A percentile compares a stretch with the other conserved stretches of the same genome.
These are phyloP conservation scores for Chloroceryle inda DNA, from an alignment of 2,797 vertebrate genomes.

Conservation along the genomic window DNA sequence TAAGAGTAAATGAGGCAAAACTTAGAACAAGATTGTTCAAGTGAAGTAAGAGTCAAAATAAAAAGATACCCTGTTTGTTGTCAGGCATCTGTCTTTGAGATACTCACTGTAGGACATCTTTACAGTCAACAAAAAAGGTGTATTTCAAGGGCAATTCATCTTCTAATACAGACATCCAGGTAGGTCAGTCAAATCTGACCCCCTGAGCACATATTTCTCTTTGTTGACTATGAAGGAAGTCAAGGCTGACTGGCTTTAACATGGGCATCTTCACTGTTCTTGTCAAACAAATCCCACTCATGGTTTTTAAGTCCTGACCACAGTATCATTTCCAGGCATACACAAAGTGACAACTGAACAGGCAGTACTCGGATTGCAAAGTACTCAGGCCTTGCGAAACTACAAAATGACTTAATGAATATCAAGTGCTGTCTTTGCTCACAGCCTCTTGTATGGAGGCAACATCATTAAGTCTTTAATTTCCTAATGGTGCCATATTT, in stretches of 20 bases:
- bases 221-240: background rate
- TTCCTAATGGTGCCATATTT: background rate
- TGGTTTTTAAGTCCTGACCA: background rate
- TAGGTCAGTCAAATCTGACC: rapidly evolving
- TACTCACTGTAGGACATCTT: background rate
- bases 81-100: background rate
- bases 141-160: background rate
- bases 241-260: background rate
- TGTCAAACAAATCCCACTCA: background rate
- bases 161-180: background rate
- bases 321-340: background rate
- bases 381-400: background rate
- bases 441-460: rapidly evolving
- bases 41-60: background rate
- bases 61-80: background rate
- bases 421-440: background rate
- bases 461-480: background rate
- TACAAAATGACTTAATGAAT: background rate
- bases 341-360: background rate
- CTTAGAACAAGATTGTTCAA: background rate
- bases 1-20: background rate
- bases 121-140: background rate
- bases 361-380: background rate
- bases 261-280: background rate
- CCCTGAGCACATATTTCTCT: background rate